Percentiles rank a stretch among this genome's conserved stretches.
Evolutionary conservation across 1,140 invertebrate species (phyloP).

Genomic region (Tetranychus cinnabarinus): DNA sequence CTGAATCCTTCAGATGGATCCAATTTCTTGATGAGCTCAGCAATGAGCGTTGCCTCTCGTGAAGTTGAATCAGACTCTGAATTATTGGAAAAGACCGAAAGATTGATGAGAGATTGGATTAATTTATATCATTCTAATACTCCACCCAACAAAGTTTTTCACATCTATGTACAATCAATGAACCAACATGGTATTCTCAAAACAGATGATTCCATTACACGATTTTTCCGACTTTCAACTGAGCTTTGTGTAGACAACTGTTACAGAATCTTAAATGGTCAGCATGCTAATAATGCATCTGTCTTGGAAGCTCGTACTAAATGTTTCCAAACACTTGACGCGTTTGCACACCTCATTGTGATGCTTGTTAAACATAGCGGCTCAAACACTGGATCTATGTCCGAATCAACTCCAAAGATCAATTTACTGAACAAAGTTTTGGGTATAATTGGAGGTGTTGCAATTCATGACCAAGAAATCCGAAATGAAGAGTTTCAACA

Average conservation of each 20-base stretch:
- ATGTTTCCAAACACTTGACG: conserved; percentile 84
- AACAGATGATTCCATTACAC: conserved; percentile 84
- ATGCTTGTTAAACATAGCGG: conserved; percentile 76
- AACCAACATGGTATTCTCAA: conserved; percentile 53
- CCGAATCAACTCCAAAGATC: conserved; percentile 75
- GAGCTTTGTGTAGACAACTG: conserved; percentile 90
- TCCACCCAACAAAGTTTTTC: conserved; percentile 69
- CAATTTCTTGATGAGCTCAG: neutral
- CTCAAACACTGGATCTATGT: conserved; percentile 35
- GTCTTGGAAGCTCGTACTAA: conserved; percentile 47
- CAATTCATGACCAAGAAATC: conserved; percentile 80
- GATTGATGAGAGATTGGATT: conserved; percentile 80
- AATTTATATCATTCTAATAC: conserved; percentile 56
- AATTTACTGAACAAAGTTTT: conserved; percentile 86
- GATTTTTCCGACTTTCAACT: conserved; percentile 88
- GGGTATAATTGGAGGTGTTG: conserved; percentile 77
- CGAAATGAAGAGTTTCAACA: conserved; percentile 71
- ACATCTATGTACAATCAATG: conserved; percentile 56
- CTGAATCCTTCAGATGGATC: neutral
- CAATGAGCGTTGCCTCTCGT: neutral
- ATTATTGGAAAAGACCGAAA: conserved; percentile 83
- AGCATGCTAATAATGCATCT: conserved; percentile 17
- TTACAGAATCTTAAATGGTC: conserved; percentile 43
- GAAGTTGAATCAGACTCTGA: conserved; percentile 50
- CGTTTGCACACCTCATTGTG: conserved; percentile 77